These are phyloP conservation scores for Chirona hameri DNA, from an alignment of 2,888 invertebrate genomes.

Conservation along the genomic window DNA sequence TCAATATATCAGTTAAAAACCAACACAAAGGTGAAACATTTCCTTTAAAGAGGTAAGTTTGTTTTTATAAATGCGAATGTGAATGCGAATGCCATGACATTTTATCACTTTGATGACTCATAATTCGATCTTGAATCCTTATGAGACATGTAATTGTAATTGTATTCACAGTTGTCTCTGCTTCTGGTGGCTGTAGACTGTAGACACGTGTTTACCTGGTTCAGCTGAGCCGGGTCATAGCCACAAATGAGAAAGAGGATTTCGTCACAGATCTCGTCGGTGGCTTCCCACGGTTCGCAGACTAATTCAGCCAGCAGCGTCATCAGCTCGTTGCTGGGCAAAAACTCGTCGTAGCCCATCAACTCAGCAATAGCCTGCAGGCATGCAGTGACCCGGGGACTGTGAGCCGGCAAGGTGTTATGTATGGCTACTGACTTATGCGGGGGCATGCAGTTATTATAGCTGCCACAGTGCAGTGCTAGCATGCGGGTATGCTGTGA, in stretches of 20 bases:
- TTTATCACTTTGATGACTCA: no score
- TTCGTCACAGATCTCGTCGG: slow-evolving; percentile 37
- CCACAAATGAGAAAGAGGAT: slow-evolving; percentile 51
- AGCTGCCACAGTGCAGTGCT: no score
- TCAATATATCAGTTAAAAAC: no score
- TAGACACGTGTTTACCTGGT: slow-evolving; percentile 33
- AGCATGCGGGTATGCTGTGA: background rate
- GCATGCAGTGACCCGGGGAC: background rate
- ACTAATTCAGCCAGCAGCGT: slow-evolving; percentile 35
- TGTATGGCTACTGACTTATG: background rate
- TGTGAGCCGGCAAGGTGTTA: background rate
- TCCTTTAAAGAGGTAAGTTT: no score
- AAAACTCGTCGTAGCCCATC: slow-evolving; percentile 40
- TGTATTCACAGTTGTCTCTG: slow-evolving; percentile 22
- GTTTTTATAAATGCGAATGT: no score
- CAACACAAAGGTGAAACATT: no score
- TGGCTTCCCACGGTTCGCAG: slow-evolving; percentile 35
- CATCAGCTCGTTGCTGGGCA: slow-evolving; percentile 41
- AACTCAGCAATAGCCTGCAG: slow-evolving; percentile 36
- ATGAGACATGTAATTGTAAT: no score
- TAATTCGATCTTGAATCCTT: no score
- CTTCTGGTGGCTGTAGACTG: no score
- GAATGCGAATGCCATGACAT: no score
- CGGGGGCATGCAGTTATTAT: no score
- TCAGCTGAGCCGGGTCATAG: slow-evolving; percentile 41